Base-by-base conservation (phyloP, 37 sponge, comb jelly and placozoan genomes). In the Diacarnus erythraeanus region DNA sequence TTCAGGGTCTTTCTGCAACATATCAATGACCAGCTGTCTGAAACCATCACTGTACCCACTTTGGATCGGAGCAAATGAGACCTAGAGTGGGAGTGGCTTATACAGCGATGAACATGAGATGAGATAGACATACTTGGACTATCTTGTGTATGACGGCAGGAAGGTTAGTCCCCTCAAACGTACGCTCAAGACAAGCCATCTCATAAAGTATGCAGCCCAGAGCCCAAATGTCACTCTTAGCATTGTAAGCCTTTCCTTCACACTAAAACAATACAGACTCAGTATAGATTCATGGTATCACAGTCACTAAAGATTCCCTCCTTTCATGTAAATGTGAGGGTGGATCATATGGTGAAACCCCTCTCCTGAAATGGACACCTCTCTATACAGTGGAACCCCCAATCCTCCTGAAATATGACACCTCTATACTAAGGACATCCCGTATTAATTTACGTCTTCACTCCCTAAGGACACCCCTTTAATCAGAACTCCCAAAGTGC, bases 61-160 rank as follows among this genome's bases (percentile, higher is more conserved):
- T 40, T 87, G 79, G 21, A 96, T 67, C 4, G 91, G 94, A 27
- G 72, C 76, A 76, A 89, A 90, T 8, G 80, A 63, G 2, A 86
- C 91, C 84, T 90, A 67, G 3, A 44, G 44, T 3, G 3, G 15
- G 57, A 72, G 71, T 17, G 51, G 15, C 18, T 57, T 2, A 41
- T 38, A 40, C 44, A 20, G n/a, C 39, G 39, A 6, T 35, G 39
- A 21, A 71, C 43, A n/a, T n/a, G n/a, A n/a, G n/a, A n/a, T n/a
- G n/a, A n/a, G n/a, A n/a, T n/a, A n/a, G n/a, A n/a, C n/a, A n/a
- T 23, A 94, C 96, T 80, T 92, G 69, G 23, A 97, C 90, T 27
- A 98, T 98, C 67, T 98, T 98, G 71, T 95, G 86, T 56, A 95
- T 93, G 30, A 98, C 78, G 23, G 96, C 99, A 23, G 93, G 94